These are phyloP conservation scores for Drosophila willistoni DNA, from an alignment of 1,140 invertebrate species.

Conservation along the genomic window DNA sequence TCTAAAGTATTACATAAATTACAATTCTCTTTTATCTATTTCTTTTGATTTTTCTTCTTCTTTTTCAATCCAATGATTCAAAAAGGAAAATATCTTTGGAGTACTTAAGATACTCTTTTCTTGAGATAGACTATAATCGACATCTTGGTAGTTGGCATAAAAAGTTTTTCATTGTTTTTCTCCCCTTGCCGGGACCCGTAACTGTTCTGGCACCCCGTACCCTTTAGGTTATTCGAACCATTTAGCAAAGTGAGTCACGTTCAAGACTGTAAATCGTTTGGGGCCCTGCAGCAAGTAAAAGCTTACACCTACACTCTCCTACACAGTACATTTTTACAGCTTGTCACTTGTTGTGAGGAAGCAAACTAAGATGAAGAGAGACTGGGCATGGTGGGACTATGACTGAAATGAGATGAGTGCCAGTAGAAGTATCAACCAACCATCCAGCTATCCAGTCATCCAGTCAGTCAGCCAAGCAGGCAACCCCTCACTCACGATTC, in stretches of 20 bases:
- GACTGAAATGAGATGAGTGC: not conserved
- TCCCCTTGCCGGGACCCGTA: constrained; percentile 25
- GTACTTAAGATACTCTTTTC: not conserved
- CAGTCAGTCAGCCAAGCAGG: constrained; percentile 3
- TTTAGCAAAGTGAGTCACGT: constrained; percentile 79
- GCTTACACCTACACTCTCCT: constrained; percentile 60
- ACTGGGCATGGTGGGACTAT: no score
- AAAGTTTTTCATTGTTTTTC: constrained; percentile 76
- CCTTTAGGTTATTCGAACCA: constrained; percentile 61
- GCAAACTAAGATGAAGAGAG: no score
- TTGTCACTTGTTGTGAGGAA: constrained; percentile 67
- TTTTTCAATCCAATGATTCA: not conserved
- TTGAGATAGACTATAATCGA: constrained; percentile 19
- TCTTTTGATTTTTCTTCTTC: no score
- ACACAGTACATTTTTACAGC: constrained; percentile 75
- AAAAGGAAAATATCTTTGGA: not conserved
- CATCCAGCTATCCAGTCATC: not conserved
- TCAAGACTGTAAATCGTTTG: constrained; percentile 74
- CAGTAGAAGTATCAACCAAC: constrained; percentile 10
- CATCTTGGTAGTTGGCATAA: constrained; percentile 67
- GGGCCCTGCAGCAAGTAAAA: constrained; percentile 56
- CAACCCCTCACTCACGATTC: constrained; percentile 43
- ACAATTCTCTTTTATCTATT: no score
- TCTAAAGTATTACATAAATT: no score
- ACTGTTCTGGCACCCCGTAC: not conserved